phyloP scores from a whole-genome alignment of 2,888 invertebrate species.

The Drosophila gaucha region DNA sequence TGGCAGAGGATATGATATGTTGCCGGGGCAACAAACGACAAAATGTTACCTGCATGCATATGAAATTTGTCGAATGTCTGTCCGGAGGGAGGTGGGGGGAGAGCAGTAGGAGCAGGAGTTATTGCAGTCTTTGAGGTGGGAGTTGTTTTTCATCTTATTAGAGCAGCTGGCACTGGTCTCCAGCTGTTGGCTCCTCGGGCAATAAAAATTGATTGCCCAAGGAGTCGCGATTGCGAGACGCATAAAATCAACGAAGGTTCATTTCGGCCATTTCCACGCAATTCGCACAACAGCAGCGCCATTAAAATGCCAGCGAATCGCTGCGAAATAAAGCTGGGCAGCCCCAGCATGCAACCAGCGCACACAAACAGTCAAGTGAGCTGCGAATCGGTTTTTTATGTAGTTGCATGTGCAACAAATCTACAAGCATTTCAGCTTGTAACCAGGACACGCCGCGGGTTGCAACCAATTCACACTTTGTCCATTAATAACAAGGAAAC shows the following conservation, averaged over 20 bases:
- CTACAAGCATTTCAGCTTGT: constrained; percentile 8
- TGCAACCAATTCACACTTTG: constrained; percentile 46
- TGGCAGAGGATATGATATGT: constrained; percentile 2
- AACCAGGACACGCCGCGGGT: constrained; percentile 1
- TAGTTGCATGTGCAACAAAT: constrained; percentile 37
- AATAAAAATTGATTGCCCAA: constrained; percentile 68
- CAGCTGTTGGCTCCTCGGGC: constrained; percentile 21
- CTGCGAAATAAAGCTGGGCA: constrained; percentile 6
- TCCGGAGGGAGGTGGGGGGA: background rate
- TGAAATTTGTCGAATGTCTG: constrained; percentile 43
- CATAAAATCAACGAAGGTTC: constrained; percentile 57
- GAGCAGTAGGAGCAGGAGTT: constrained; percentile 1
- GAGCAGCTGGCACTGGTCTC: constrained; percentile 8
- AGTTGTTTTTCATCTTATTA: constrained; percentile 32
- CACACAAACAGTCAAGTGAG: constrained; percentile 13
- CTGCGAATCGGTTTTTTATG: constrained; percentile 29
- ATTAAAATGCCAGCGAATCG: constrained; percentile 33
- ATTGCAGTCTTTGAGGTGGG: background rate
- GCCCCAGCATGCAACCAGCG: background rate
- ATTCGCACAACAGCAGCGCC: constrained; percentile 34
- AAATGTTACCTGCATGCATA: constrained; percentile 31
- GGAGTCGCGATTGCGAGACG: constrained; percentile 51
- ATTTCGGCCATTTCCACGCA: constrained; percentile 54
- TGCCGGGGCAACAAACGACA: constrained; percentile 15
- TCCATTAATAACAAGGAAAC: constrained; percentile 39